Percentiles rank a stretch among this genome's conserved stretches.
These are phyloP conservation scores for Lampropteryx suffumata DNA, from an alignment of 2,888 invertebrate species.

Conservation along the genomic window DNA sequence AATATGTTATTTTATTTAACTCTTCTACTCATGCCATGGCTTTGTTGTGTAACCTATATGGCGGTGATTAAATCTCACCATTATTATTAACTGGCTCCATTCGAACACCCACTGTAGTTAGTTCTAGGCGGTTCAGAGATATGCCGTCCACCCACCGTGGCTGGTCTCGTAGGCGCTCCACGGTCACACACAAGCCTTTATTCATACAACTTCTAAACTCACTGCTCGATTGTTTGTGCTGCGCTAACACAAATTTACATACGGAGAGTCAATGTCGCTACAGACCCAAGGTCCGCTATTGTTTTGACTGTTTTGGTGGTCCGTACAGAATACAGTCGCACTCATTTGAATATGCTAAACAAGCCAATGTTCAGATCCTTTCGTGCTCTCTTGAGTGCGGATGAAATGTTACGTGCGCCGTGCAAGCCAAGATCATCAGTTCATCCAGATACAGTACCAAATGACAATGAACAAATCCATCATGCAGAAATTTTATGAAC, in stretches of 20 bases:
- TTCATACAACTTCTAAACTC: constrained; percentile 73
- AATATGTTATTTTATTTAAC: constrained; percentile 49
- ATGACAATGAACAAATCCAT: constrained; percentile 57
- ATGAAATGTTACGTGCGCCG: constrained; percentile 60
- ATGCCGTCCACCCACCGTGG: constrained; percentile 81
- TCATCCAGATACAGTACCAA: constrained; percentile 60
- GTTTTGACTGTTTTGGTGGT: constrained; percentile 76
- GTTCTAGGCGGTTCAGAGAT: constrained; percentile 77
- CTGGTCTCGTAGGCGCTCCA: constrained; percentile 81
- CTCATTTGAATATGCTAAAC: constrained; percentile 67
- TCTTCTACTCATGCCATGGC: constrained; percentile 65
- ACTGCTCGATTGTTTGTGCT: constrained; percentile 75
- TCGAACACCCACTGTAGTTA: constrained; percentile 80
- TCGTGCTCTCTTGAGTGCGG: constrained; percentile 47
- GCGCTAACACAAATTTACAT: constrained; percentile 74
- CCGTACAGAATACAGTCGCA: constrained; percentile 60
- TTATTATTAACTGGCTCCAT: constrained; percentile 83
- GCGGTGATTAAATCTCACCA: constrained; percentile 82
- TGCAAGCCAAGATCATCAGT: constrained; percentile 78
- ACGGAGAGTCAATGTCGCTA: constrained; percentile 74
- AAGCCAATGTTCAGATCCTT: constrained; percentile 38
- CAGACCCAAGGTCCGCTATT: constrained; percentile 72
- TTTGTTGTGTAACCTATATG: constrained; percentile 79
- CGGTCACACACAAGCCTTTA: constrained; percentile 77
- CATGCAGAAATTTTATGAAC: constrained; percentile 67